Conservation (phyloP, 2,888 invertebrate species). For the Agrenia bidenticulata region DNA sequence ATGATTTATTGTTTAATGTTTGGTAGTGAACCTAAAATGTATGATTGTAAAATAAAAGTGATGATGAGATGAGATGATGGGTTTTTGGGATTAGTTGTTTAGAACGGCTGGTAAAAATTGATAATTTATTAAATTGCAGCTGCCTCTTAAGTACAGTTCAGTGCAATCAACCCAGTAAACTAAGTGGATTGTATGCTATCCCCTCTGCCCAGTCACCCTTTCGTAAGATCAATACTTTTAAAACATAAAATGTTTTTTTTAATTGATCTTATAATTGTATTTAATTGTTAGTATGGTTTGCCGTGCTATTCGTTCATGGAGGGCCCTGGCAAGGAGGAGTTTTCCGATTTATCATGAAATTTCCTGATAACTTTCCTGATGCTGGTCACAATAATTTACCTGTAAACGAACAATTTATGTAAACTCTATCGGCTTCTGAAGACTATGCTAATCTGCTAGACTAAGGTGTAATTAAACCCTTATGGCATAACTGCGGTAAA, state of each 20-base stretch:
- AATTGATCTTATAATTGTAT: constrained; percentile 49
- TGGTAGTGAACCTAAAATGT: too few species aligned
- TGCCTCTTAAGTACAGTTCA: constrained; percentile 13
- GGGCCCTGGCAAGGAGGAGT: constrained; percentile 76
- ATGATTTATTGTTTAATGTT: too few species aligned
- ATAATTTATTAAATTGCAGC: too few species aligned
- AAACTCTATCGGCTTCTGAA: too few species aligned
- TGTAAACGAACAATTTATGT: constrained; percentile 69
- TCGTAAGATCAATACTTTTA: constrained; percentile 61
- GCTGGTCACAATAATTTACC: constrained; percentile 66
- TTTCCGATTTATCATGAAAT: constrained; percentile 81
- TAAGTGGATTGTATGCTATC: constrained; percentile 80
- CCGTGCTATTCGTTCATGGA: constrained; percentile 83
- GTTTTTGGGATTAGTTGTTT: too few species aligned
- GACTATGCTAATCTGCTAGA: too few species aligned
- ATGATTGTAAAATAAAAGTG: too few species aligned
- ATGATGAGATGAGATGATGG: too few species aligned
- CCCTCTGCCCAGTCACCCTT: constrained; percentile 82
- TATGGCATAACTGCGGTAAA: too few species aligned
- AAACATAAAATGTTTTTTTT: neutral
- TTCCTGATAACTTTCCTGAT: constrained; percentile 87
- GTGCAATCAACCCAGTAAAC: constrained; percentile 11
- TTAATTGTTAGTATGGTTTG: constrained; percentile 83
- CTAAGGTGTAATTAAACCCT: too few species aligned
- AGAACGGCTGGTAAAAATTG: too few species aligned